Evolutionary conservation across 2,113 vertebrate genomes (phyloP).

Genomic region (Syngnathus typhle): DNA sequence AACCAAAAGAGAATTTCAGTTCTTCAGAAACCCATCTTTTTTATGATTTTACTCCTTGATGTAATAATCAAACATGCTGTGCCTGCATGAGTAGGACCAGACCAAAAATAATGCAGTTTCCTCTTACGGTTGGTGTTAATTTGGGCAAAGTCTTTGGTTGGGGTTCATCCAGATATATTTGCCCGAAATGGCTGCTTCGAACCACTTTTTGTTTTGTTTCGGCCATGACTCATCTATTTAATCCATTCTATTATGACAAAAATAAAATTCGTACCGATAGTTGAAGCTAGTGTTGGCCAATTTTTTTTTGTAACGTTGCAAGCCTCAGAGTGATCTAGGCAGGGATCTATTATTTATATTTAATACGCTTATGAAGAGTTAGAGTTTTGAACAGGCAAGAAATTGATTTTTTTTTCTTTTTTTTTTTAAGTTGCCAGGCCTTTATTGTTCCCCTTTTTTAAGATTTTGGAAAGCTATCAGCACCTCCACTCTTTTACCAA

Average conservation of each 20-base stretch:
- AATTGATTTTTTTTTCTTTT: constrained; percentile 18
- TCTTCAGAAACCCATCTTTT: too few relatives aligned
- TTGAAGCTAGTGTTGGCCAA: background rate
- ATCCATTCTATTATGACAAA: background rate
- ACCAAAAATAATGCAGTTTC: too few relatives aligned
- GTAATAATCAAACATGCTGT: too few relatives aligned
- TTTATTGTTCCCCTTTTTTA: constrained; percentile 11
- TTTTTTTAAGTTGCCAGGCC: background rate
- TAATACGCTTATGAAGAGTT: constrained; percentile 10
- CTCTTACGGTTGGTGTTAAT: background rate
- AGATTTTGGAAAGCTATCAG: constrained; percentile 45
- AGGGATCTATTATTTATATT: background rate
- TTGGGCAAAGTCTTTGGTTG: too few relatives aligned
- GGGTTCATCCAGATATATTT: too few relatives aligned
- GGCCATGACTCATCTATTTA: background rate
- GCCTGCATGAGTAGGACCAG: too few relatives aligned
- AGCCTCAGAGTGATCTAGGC: background rate
- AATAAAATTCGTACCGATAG: background rate
- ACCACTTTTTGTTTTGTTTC: background rate
- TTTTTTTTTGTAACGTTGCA: background rate
- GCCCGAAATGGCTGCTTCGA: too few relatives aligned
- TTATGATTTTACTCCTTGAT: too few relatives aligned
- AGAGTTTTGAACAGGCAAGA: constrained; percentile 27
- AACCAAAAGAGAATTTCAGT: too few relatives aligned
- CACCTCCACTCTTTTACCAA: constrained; percentile 47